Percentiles rank a stretch among this genome's conserved stretches.
These are phyloP conservation scores for Thermophis baileyi DNA, from an alignment of 2,113 vertebrate genomes.

Conservation along the genomic window DNA sequence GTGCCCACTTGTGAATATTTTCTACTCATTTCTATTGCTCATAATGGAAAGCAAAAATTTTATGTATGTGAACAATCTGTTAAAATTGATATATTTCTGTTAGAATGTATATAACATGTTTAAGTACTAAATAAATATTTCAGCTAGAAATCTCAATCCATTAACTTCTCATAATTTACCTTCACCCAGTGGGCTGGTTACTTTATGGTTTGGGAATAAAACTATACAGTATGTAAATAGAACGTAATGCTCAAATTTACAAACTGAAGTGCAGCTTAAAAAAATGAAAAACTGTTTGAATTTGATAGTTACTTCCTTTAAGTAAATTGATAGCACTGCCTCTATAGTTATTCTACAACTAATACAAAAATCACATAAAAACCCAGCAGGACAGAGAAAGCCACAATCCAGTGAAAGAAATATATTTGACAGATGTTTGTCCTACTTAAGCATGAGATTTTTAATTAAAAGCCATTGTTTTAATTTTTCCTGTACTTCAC, in stretches of 20 bases:
- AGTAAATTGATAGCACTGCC: background rate
- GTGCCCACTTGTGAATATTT: background rate
- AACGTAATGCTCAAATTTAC: background rate
- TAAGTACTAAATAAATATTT: background rate
- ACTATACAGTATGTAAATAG: background rate
- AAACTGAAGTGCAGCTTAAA: background rate
- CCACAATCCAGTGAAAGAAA: background rate
- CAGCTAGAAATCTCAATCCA: background rate
- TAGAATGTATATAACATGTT: background rate
- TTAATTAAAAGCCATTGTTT: constrained; percentile 12
- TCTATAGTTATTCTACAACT: constrained; percentile 1
- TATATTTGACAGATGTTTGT: background rate
- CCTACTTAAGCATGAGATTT: background rate
- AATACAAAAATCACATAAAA: background rate
- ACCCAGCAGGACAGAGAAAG: constrained; percentile 23
- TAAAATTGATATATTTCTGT: background rate
- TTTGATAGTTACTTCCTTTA: background rate
- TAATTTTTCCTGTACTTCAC: constrained; percentile 20
- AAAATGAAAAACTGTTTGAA: background rate
- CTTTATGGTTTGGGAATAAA: rapidly evolving
- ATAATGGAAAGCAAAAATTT: background rate
- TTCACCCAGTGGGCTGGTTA: background rate
- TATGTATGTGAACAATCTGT: background rate
- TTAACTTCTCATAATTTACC: background rate
- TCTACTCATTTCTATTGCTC: background rate